Conservation (phyloP, 2,797 vertebrate genomes). For the Spinibarbus caldwelli region DNA sequence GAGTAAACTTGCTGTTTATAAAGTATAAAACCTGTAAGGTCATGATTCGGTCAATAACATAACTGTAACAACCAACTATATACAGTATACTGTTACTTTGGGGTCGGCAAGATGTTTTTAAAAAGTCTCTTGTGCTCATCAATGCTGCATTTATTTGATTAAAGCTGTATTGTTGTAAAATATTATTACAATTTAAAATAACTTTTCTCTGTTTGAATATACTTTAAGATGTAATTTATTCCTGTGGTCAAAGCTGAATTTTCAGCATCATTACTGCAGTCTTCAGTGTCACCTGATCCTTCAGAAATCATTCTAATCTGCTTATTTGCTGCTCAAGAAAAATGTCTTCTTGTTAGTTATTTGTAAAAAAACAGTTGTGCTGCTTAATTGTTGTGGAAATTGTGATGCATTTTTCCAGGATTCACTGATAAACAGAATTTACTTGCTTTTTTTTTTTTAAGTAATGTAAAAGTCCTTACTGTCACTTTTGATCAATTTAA, state of each 20-base stretch:
- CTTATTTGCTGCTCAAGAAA: not conserved
- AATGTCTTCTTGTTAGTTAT: too few species aligned
- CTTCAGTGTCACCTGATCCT: not conserved
- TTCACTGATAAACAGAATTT: too few species aligned
- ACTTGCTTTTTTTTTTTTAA: too few species aligned
- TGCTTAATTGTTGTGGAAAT: not conserved
- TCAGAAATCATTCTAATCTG: not conserved
- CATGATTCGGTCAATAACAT: conserved; percentile 8
- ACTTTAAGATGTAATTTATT: not conserved
- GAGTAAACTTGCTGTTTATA: conserved; percentile 32
- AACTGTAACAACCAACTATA: conserved; percentile 11
- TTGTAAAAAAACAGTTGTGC: not conserved
- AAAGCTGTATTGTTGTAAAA: not conserved
- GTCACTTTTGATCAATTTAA: too few species aligned
- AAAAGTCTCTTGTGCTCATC: not conserved
- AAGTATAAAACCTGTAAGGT: conserved; percentile 28
- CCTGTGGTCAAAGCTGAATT: not conserved
- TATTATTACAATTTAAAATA: not conserved
- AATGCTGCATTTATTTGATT: not conserved
- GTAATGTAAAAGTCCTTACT: too few species aligned
- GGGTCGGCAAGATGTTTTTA: not conserved
- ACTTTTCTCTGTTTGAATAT: not conserved
- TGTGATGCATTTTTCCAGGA: too few species aligned
- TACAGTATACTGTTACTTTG: not conserved
- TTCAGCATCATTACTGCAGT: not conserved